phyloP scores from a whole-genome alignment of 1,140 invertebrate species.

The Sesamia nonagrioides region DNA sequence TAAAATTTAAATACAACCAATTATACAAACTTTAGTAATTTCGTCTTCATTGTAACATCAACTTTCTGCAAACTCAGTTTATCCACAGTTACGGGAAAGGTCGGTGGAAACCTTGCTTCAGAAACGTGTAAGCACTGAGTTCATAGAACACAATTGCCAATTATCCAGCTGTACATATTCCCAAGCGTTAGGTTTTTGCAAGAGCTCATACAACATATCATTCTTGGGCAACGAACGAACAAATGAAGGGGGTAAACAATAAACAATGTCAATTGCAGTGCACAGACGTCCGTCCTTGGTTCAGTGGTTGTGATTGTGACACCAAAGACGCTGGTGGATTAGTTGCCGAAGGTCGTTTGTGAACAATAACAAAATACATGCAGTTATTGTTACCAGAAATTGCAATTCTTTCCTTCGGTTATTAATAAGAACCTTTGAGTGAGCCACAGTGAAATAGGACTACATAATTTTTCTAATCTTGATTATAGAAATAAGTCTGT shows the following conservation, averaged over 20 bases:
- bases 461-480: neutral
- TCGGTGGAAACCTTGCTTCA: conserved; percentile 44
- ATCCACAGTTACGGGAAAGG: conserved; percentile 28
- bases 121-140: conserved; percentile 35
- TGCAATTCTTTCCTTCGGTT: neutral
- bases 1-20: conserved; percentile 13
- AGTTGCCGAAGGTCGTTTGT: conserved; percentile 7
- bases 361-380: conserved; percentile 10
- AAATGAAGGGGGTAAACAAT: conserved; percentile 61
- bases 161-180: conserved; percentile 59
- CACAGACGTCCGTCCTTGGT: conserved; percentile 56
- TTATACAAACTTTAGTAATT: neutral
- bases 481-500: neutral
- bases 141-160: conserved; percentile 62
- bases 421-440: neutral
- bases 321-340: conserved; percentile 15
- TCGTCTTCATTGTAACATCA: neutral
- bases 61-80: conserved; percentile 6
- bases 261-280: conserved; percentile 64
- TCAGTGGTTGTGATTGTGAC: conserved; percentile 44
- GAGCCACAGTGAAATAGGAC: neutral
- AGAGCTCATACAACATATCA: conserved; percentile 55
- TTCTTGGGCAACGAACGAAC: conserved; percentile 56
- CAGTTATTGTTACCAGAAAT: conserved; percentile 2
- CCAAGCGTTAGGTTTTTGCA: conserved; percentile 65